A percentile compares a stretch with the other conserved stretches of the same genome.
phyloP scores from a whole-genome alignment of 2,888 invertebrate species.

The Piscicola geometra region DNA sequence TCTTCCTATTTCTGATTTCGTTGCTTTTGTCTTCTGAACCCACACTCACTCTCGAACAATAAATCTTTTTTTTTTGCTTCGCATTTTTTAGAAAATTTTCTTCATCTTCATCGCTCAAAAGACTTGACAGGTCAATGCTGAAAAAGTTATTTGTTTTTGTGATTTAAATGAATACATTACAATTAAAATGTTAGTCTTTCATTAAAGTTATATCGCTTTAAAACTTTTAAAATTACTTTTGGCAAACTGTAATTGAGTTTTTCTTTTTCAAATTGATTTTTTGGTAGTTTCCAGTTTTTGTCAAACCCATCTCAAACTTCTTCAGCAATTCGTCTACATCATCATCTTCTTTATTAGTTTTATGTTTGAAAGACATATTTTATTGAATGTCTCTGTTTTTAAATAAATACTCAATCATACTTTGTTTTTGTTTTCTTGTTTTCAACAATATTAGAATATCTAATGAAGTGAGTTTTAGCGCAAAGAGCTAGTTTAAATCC shows the following conservation, averaged over 20 bases:
- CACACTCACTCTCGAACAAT: background rate
- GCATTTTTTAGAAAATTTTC: background rate
- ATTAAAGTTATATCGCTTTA: too few relatives aligned
- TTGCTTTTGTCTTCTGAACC: background rate
- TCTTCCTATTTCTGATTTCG: background rate
- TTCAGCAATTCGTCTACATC: constrained; percentile 12
- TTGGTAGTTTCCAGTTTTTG: background rate
- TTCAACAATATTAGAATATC: too few relatives aligned
- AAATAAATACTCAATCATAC: too few relatives aligned
- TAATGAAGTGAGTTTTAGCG: too few relatives aligned
- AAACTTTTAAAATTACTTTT: background rate
- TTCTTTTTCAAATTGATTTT: background rate
- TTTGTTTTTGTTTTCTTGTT: too few relatives aligned
- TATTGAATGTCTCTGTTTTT: too few relatives aligned
- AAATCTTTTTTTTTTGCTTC: background rate
- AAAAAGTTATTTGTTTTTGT: too few relatives aligned
- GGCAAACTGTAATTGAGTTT: background rate
- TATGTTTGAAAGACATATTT: background rate
- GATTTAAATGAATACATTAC: too few relatives aligned
- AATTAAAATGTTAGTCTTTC: too few relatives aligned
- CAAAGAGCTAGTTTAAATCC: background rate
- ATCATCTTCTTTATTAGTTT: background rate
- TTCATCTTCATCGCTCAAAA: background rate
- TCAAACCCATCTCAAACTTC: background rate
- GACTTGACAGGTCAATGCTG: background rate